Conservation (phyloP, 2,113 vertebrate species). For the Seriola quinqueradiata region DNA sequence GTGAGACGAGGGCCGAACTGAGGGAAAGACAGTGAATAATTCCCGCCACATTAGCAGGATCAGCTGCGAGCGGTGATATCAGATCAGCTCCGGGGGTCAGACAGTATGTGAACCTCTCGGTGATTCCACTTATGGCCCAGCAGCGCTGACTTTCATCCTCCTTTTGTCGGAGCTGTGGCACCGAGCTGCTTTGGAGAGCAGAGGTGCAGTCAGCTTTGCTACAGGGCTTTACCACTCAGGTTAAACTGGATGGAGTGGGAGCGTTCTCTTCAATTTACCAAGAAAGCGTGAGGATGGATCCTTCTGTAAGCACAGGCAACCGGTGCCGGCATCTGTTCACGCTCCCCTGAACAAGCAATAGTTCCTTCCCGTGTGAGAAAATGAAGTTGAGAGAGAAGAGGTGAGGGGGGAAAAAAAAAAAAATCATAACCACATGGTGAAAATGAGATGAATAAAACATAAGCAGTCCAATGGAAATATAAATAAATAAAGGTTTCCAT, state of each 20-base stretch:
- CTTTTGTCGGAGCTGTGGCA: slow-evolving; percentile 21
- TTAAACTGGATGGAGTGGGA: slow-evolving; percentile 70
- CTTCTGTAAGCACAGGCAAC: slow-evolving; percentile 59
- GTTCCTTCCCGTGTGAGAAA: slow-evolving; percentile 53
- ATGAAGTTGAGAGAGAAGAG: slow-evolving; percentile 48
- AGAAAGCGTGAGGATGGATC: slow-evolving; percentile 57
- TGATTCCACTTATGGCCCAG: slow-evolving; percentile 24
- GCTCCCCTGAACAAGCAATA: slow-evolving; percentile 77
- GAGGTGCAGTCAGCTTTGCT: slow-evolving; percentile 44
- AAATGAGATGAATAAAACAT: slow-evolving; percentile 64
- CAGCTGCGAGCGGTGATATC: slow-evolving; percentile 57
- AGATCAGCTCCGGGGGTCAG: slow-evolving; percentile 51
- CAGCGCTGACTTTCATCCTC: slow-evolving; percentile 20
- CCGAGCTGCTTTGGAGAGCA: slow-evolving; percentile 38
- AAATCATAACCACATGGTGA: slow-evolving; percentile 32
- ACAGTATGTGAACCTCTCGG: slow-evolving; percentile 25
- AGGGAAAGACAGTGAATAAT: slow-evolving; percentile 49
- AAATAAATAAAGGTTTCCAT: slow-evolving; percentile 69
- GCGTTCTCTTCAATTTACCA: slow-evolving; percentile 69
- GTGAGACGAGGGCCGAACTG: background rate
- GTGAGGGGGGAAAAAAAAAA: background rate
- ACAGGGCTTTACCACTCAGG: slow-evolving; percentile 42
- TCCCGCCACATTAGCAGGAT: slow-evolving; percentile 55
- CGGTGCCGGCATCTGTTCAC: slow-evolving; percentile 70
- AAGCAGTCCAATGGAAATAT: slow-evolving; percentile 44